phyloP scores from a whole-genome alignment of 2,113 vertebrate genomes.

The Cnemophilus loriae region DNA sequence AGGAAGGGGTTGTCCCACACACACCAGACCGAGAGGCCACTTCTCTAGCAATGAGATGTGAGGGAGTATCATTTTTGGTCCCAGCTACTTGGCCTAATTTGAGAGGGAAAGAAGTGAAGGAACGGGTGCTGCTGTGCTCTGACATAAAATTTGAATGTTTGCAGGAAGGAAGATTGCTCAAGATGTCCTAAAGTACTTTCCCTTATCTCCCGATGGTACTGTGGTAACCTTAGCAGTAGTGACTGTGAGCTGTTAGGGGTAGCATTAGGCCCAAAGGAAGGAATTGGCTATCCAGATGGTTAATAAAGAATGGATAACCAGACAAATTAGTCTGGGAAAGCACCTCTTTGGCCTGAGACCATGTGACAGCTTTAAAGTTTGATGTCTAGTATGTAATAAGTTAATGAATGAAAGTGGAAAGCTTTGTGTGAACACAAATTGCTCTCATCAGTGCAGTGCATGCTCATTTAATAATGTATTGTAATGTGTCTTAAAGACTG shows the following conservation, averaged over 20 bases:
- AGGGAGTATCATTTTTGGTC: neutral
- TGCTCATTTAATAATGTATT: neutral
- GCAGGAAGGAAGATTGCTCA: neutral
- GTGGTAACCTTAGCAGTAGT: neutral
- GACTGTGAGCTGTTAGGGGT: neutral
- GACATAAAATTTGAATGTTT: neutral
- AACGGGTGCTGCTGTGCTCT: neutral
- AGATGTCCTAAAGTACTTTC: neutral
- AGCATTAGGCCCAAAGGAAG: neutral
- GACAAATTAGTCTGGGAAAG: neutral
- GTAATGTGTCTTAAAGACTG: neutral
- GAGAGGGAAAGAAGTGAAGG: neutral
- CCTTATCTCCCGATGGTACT: neutral
- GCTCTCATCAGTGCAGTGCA: fast-evolving
- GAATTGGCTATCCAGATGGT: neutral
- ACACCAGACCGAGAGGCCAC: neutral
- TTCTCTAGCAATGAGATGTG: neutral
- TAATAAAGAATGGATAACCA: neutral
- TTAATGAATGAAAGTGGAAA: neutral
- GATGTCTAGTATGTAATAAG: neutral
- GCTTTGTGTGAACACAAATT: neutral
- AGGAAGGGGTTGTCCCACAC: neutral
- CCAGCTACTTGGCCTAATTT: neutral
- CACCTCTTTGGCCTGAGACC: neutral
- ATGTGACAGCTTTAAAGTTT: neutral